Percentiles rank a stretch among this genome's conserved stretches.
Conservation (phyloP, 2,797 vertebrate genomes). For the Nyctibius grandis region DNA sequence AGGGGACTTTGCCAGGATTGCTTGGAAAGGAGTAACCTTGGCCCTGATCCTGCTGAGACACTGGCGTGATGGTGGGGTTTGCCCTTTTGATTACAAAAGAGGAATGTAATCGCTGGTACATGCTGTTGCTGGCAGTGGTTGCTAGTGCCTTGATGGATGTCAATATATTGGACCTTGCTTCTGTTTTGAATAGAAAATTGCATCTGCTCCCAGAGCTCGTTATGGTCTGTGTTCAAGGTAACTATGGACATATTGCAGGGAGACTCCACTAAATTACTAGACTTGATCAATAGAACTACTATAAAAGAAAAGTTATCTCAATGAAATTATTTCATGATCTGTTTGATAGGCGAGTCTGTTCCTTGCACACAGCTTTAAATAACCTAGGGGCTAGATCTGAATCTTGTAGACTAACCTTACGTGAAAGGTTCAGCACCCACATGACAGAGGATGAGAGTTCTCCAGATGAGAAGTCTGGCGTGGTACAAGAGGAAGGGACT, state of each 20-base stretch:
- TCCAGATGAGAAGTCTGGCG: neutral
- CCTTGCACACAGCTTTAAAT: neutral
- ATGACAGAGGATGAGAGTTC: neutral
- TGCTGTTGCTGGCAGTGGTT: neutral
- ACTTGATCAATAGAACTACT: neutral
- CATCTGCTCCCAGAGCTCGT: neutral
- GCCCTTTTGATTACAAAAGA: neutral
- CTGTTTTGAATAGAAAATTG: neutral
- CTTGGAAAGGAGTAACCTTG: neutral
- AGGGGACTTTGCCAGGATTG: neutral
- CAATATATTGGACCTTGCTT: neutral
- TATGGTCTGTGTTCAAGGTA: neutral
- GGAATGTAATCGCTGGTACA: neutral
- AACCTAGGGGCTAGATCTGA: neutral
- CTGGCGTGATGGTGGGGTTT: neutral
- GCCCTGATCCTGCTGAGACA: neutral
- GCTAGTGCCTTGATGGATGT: neutral
- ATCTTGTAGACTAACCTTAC: fast-evolving
- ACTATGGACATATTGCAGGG: neutral
- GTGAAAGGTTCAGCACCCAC: neutral
- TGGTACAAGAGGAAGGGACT: neutral
- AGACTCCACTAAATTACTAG: neutral
- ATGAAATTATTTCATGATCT: neutral
- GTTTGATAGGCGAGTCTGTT: neutral
- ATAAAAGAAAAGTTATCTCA: neutral